These are phyloP conservation scores for Aphidius colemani DNA, from an alignment of 2,888 invertebrate species.

Conservation along the genomic window DNA sequence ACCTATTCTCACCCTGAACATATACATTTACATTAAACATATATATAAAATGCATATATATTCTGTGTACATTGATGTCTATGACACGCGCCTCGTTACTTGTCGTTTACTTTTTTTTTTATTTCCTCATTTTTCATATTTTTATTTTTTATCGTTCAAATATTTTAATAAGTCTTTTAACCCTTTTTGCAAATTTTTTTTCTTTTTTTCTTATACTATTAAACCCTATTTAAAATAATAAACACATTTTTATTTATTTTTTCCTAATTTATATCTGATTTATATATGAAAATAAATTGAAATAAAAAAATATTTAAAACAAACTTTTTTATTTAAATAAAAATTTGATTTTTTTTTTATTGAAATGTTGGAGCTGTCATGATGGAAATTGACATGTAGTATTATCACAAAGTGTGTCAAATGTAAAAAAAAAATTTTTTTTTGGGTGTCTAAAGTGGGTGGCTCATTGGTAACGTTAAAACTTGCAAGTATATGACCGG, in stretches of 20 bases:
- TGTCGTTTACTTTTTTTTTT: conserved; percentile 43
- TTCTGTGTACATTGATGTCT: conserved; percentile 35
- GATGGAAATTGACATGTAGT: background rate
- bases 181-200: conserved; percentile 18
- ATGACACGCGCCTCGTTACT: conserved; percentile 57
- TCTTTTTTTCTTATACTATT: conserved; percentile 32
- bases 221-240: too few relatives aligned
- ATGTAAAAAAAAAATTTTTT: background rate
- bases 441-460: background rate
- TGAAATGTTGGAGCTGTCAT: background rate
- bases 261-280: too few relatives aligned
- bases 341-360: background rate
- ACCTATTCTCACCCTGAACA: conserved; percentile 36
- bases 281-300: too few relatives aligned
- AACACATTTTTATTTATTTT: too few relatives aligned
- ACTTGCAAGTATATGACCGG: too few relatives aligned
- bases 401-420: too few relatives aligned
- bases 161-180: conserved; percentile 27
- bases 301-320: too few relatives aligned
- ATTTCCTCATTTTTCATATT: conserved; percentile 8
- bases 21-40: too few relatives aligned
- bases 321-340: too few relatives aligned
- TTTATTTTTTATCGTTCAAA: background rate
- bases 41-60: conserved; percentile 12
- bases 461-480: too few relatives aligned